Percentiles rank a stretch among this genome's conserved stretches.
Evolutionary conservation across 2,888 invertebrate genomes (phyloP).

Genomic region (Lottia scabra): DNA sequence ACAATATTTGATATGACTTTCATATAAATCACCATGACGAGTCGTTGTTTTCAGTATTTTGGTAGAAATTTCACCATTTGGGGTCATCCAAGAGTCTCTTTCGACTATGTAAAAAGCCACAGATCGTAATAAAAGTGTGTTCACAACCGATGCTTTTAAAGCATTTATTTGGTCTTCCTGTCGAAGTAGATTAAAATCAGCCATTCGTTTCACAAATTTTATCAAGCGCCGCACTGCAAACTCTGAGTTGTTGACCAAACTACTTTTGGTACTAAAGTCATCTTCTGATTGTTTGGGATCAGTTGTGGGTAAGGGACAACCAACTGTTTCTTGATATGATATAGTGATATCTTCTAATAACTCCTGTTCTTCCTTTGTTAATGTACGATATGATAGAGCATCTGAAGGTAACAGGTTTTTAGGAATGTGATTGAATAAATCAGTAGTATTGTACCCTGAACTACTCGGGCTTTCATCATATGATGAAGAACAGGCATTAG

Average conservation of each 20-base stretch:
- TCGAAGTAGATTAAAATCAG: constrained; percentile 91
- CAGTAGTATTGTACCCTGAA: neutral
- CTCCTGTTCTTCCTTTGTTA: constrained; percentile 38
- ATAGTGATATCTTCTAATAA: constrained; percentile 43
- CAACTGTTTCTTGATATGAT: constrained; percentile 53
- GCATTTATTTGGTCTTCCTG: constrained; percentile 92
- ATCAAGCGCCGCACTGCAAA: constrained; percentile 86
- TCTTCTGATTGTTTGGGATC: constrained; percentile 35
- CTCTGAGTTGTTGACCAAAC: constrained; percentile 77
- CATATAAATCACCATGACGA: constrained; percentile 63
- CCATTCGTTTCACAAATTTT: constrained; percentile 75
- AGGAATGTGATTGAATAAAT: constrained; percentile 27
- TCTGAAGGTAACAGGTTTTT: constrained; percentile 37
- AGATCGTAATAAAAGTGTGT: constrained; percentile 84
- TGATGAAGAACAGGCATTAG: constrained; percentile 10
- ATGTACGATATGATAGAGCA: constrained; percentile 38
- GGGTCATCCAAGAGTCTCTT: constrained; percentile 86
- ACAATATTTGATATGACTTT: constrained; percentile 64
- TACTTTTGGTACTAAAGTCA: constrained; percentile 70
- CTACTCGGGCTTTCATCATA: neutral
- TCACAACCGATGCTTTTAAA: constrained; percentile 78
- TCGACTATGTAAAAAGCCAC: constrained; percentile 92
- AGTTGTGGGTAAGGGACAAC: constrained; percentile 32
- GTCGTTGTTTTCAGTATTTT: constrained; percentile 92
- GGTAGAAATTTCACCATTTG: constrained; percentile 80